These are phyloP conservation scores for Varroa destructor DNA, from an alignment of 1,140 invertebrate species.

Conservation along the genomic window DNA sequence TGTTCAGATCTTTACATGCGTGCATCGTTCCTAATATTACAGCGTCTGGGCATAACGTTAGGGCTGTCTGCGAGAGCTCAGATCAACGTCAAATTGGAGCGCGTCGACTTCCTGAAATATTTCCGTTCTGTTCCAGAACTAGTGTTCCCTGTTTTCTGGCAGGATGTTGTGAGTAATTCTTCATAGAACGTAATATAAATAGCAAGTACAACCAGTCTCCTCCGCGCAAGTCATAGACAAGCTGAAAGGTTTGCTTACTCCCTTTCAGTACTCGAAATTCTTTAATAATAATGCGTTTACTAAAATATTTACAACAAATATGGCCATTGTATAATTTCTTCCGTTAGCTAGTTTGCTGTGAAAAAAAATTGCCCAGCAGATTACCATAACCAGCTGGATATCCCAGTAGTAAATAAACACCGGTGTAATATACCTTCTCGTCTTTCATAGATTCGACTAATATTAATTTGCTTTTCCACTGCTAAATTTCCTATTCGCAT, in stretches of 20 bases:
- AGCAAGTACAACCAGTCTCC: neutral
- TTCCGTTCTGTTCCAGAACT: constrained; percentile 34
- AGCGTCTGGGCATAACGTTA: constrained; percentile 23
- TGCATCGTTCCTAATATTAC: neutral
- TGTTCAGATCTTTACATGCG: too few species aligned
- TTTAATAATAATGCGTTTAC: neutral
- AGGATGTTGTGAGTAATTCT: constrained; percentile 18
- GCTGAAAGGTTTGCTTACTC: neutral
- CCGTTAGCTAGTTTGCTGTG: too few species aligned
- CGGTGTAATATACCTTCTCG: neutral
- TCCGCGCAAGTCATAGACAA: neutral
- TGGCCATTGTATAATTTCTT: too few species aligned
- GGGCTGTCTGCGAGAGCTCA: constrained; percentile 29
- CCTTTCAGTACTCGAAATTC: neutral
- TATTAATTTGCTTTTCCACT: neutral
- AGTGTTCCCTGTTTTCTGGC: constrained; percentile 36
- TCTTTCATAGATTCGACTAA: neutral
- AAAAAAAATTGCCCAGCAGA: neutral
- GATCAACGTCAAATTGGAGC: constrained; percentile 30
- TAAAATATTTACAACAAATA: too few species aligned
- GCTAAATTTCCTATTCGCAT: too few species aligned
- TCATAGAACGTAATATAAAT: neutral
- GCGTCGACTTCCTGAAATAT: constrained; percentile 16
- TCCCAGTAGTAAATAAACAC: neutral
- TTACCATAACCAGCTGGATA: neutral